These are phyloP conservation scores for Takifugu ocellatus DNA, from an alignment of 2,797 vertebrate genomes.

Conservation along the genomic window DNA sequence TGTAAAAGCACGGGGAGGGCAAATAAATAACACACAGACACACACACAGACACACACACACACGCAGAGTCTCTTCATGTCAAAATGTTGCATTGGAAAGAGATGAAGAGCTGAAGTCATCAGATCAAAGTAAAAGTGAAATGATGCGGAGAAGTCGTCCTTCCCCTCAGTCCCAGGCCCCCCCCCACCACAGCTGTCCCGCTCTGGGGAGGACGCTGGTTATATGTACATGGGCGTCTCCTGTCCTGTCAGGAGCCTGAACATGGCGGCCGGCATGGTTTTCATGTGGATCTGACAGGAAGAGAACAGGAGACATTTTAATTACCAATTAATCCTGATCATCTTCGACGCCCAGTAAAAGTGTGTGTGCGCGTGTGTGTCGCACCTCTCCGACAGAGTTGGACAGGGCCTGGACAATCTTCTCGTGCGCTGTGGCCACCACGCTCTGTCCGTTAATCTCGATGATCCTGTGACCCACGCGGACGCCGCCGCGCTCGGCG, in stretches of 20 bases:
- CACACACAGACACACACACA: slow-evolving; percentile 18
- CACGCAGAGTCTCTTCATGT: slow-evolving; percentile 40
- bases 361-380: slow-evolving; percentile 8
- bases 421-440: slow-evolving; percentile 97
- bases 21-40: slow-evolving; percentile 69
- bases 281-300: slow-evolving; percentile 94
- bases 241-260: slow-evolving; percentile 96
- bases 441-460: slow-evolving; percentile 98
- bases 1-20: slow-evolving; percentile 68
- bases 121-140: slow-evolving; percentile 24
- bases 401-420: slow-evolving; percentile 97
- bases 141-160: slow-evolving; percentile 18
- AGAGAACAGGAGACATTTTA: neutral
- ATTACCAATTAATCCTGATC: neutral
- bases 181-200: slow-evolving; percentile 24
- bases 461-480: slow-evolving; percentile 96
- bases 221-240: slow-evolving; percentile 98
- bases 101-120: slow-evolving; percentile 34
- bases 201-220: slow-evolving; percentile 30
- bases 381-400: slow-evolving; percentile 99
- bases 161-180: slow-evolving; percentile 9
- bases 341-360: neutral
- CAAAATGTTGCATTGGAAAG: slow-evolving; percentile 50
- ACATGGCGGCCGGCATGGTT: slow-evolving; percentile 99
- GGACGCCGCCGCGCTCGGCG: slow-evolving; percentile 92